Percentiles rank a stretch among this genome's conserved stretches.
phyloP scores from a whole-genome alignment of 1,140 invertebrate species.

The Paracyclopina nana region DNA sequence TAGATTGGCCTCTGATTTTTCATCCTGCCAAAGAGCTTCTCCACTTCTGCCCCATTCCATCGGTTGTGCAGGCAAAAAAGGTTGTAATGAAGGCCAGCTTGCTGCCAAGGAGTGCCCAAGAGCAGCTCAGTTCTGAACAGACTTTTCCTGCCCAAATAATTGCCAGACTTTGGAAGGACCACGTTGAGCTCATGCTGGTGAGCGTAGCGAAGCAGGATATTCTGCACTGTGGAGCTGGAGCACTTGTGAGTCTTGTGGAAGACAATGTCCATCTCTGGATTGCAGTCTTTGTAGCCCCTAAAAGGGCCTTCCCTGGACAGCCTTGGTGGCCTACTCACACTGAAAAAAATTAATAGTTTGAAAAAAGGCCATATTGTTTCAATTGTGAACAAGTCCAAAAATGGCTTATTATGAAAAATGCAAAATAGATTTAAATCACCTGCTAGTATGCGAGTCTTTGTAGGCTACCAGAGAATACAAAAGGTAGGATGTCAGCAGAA shows the following conservation, averaged over 20 bases:
- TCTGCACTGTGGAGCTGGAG: slow-evolving; percentile 29
- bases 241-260: slow-evolving; percentile 30
- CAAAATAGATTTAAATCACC: too few relatives aligned
- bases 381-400: too few relatives aligned
- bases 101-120: slow-evolving; percentile 12
- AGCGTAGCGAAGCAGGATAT: slow-evolving; percentile 28
- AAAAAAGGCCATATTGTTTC: too few relatives aligned
- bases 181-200: slow-evolving; percentile 25
- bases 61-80: slow-evolving; percentile 17
- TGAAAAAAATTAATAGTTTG: too few relatives aligned
- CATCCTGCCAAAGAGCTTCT: slow-evolving; percentile 6
- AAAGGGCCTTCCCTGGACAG: not conserved
- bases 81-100: slow-evolving; percentile 17
- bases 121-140: slow-evolving; percentile 21
- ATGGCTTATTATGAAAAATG: too few relatives aligned
- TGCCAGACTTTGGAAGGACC: slow-evolving; percentile 24
- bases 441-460: too few relatives aligned
- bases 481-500: too few relatives aligned
- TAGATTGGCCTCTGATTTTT: slow-evolving; percentile 12
- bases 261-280: slow-evolving; percentile 18
- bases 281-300: slow-evolving; percentile 11
- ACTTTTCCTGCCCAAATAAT: slow-evolving; percentile 25
- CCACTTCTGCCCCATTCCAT: slow-evolving; percentile 17
- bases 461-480: too few relatives aligned
- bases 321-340: too few relatives aligned